Base-by-base conservation (phyloP, 2,888 invertebrate genomes). In the Sthenelais limicola region DNA sequence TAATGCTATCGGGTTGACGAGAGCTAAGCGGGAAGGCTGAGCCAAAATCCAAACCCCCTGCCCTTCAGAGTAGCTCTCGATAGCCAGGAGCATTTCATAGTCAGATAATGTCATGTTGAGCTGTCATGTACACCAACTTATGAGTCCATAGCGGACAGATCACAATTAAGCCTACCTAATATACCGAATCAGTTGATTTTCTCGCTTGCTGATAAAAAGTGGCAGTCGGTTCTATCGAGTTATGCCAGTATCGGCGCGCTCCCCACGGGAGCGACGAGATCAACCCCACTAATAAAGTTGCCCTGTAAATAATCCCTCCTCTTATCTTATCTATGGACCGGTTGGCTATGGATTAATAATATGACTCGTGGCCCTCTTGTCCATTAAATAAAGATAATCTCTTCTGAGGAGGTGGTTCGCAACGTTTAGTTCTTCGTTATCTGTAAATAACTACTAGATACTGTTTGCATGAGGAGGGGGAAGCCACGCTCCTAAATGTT, bases 181-280 rank as follows among this genome's bases (percentile, higher is more conserved):
- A 56, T 56, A 56, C 33, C 56, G 56, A 56, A 56, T 56, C 33
- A 56, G 56, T 33, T 56, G 56, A 56, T 56, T 56, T 33, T 32
- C 56, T 18, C 32, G 26, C 26, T 24, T 3, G 56, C 30, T 24
- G 56, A 56, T 56, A 56, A 56, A 33, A 32, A 15, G 32, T 56
- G 56, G n/a, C 56, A 56, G 56, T 32, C 21, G 30, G 32, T 32
- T 18, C 56, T 56, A 56, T 56, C 56, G 32, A 24, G 32, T 56
- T 56, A 15, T 26, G 52, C 28, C 15, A 24, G 12, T 43, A 43
- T 12, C 9, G 43, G 15, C 43, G 12, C 15, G 43, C 9, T 9
- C 9, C 12, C 15, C 5, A 24, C 7, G 49, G 49, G 49, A 49
- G 52, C 48, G 3, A 21, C 52, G 30, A n/a, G 30, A 5, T n/a